Conservation (phyloP, 2,113 vertebrate genomes). For the Rhadina sibilatrix region DNA sequence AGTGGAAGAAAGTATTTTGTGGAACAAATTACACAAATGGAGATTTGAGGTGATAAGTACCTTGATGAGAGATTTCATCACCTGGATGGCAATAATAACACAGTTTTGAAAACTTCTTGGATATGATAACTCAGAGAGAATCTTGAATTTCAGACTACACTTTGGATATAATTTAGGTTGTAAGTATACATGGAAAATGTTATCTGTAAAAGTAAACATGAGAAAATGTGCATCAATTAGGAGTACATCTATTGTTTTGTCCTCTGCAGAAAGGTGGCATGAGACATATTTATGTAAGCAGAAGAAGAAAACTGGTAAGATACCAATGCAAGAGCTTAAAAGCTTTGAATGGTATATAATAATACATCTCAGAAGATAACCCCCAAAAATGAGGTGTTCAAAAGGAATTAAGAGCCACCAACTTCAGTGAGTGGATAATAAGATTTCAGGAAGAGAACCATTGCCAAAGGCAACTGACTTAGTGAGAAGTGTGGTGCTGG, state of each 20-base stretch:
- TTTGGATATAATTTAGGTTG: not conserved
- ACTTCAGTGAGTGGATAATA: not conserved
- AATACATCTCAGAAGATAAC: not conserved
- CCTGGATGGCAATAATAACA: not conserved
- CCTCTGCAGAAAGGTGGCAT: not conserved
- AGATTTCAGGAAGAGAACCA: not conserved
- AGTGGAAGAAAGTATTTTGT: not conserved
- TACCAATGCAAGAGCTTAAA: not conserved
- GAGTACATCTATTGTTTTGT: not conserved
- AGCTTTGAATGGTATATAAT: not conserved
- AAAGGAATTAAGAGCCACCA: not conserved
- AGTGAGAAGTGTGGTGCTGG: not conserved
- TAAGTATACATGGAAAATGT: not conserved
- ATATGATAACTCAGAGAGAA: not conserved
- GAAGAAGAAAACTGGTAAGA: not conserved
- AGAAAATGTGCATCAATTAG: not conserved
- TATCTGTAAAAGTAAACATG: not conserved
- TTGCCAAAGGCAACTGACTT: not conserved
- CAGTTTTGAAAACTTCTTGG: not conserved
- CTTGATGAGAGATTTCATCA: not conserved
- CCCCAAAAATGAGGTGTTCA: rapidly evolving
- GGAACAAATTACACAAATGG: not conserved
- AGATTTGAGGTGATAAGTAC: not conserved
- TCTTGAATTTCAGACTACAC: not conserved
- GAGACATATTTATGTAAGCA: not conserved